Evolutionary conservation across 2,113 vertebrate genomes (phyloP), one percentile per base, ranked within the genome.

Genomic region (Potamarius usumacintae): DNA sequence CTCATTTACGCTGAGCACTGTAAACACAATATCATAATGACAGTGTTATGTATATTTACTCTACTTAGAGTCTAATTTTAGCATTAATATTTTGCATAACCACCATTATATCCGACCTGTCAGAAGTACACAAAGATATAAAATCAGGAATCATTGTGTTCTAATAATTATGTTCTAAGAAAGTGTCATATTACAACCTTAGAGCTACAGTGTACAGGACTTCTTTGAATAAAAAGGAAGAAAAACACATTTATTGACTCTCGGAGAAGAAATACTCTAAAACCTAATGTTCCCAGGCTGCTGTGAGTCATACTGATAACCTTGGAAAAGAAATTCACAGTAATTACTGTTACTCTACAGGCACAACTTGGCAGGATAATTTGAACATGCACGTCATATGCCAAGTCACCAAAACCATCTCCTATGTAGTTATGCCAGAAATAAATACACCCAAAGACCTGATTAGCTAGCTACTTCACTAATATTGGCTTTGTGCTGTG

Each of bases 391-490:
- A 42, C 6, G 52, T 82, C 57, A 60, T 22, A 62, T 62, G 15
- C 57, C 18, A 62, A 82, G 5, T 62, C 30, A 82, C 79, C 57
- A 82, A 82, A 80, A 82, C 27, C 79, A 60, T 17, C 30, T 25
- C n/a, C 2, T 48, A 42, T 5, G 30, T 82, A 30, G 48, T 3
- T 62, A 14, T 48, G 57, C 30, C 79, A 25, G 27, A 58, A 80
- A 80, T 42, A 82, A 82, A 60, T 42, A 11, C 9, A 22, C 8
- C 53, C 76, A 79, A 27, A 17, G 52, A 30, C 76, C 53, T 20
- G n/a, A 80, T 57, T 80, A 30, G 2, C 14, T 53, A 5, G 27
- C 27, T 80, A 30, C 10, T 10, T 50, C 2, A 4, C 50, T 27
- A 27, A 6, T 30, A 27, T 17, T 55, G 12, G 76, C 78, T 11